Evolutionary conservation across 2,113 vertebrate genomes (phyloP), one percentile per base, ranked within the genome.

Genomic region (Neodon shergylaensis): DNA sequence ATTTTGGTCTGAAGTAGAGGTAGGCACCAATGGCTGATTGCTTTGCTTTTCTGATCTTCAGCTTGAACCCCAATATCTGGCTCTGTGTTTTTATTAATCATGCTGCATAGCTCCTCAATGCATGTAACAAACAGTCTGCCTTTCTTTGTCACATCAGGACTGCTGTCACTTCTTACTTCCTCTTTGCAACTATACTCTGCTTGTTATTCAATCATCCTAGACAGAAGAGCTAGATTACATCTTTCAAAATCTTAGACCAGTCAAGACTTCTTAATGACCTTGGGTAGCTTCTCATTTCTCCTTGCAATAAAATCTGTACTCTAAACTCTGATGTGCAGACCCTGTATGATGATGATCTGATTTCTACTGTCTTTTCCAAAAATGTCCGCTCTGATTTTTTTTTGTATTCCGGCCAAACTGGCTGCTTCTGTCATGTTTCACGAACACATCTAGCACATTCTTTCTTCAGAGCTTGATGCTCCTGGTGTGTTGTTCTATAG

Each of bases 321-420:
- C 44, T 16, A 8, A 21, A 12, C 42, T 17, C 1, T 44, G 39
- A 14, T 52, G 19, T 21, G 2, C 0, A 22, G 11, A 1, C 4
- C 17, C 36, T 31, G 2, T 1, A 3, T 33, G 4, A 1, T 31
- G 19, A 65, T 54, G 2, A 21, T 54, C 16, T 92, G 26, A 2
- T 63, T 36, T 4, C 54, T 77, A 31, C 26, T 12, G 0, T 36
- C 49, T 82, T 85, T 77, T 19, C 7, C 17, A 21, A 79, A 0
- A 24, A 39, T 28, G 12, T 47, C 58, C 3, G 0, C 17, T 81
- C 14, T 52, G n/a, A 58, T 58, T 19, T 68, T 66, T 72, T 47
- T 17, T 79, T n/a, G 6, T 9, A 31, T 11, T 61, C 26, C 26
- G 54, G 19, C 14, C 16, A 7, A 22, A 77, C 16, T 47, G 33